Evolutionary conservation across 2,113 vertebrate genomes (phyloP), one percentile per base, ranked within the genome.

Genomic region (Petrocephalus zakoni): DNA sequence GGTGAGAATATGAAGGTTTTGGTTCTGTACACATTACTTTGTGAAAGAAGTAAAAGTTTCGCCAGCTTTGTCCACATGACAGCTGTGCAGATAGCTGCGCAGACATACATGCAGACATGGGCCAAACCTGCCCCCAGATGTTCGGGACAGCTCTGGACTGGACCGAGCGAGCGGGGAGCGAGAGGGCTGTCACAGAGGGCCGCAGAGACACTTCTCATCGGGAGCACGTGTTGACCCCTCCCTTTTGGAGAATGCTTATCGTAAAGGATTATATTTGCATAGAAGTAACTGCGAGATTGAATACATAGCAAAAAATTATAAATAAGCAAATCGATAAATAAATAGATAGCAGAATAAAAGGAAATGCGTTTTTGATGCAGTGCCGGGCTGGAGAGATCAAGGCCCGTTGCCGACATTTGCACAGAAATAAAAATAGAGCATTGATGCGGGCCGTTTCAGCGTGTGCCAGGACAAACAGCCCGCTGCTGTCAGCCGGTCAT

Each of bases 371-470:
- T 55, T 86, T 86, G 7, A 86, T 86, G 46, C 1, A 53, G 51
- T 46, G 5, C 25, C 25, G 25, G 29, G 29, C 15, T 17, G 84
- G 25, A 8, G 51, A 86, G 84, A 86, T 86, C 84, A 86, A 86
- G 84, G 84, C 11, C 8, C 51, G 56, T 86, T 52, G 29, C n/a
- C 9, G 52, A 56, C 52, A 86, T 86, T 86, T 55, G 84, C 25
- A 55, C 17, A 55, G 25, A 7, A 56, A 86, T 34, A 86, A 86
- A 86, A 86, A 86, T 86, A 86, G 52, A 56, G 29, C 84, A 56
- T 19, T 29, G 84, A 55, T 46, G 11, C 15, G 52, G 29, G 5
- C 1, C 29, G 25, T 55, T 86, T 86, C 52, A 86, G 19, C 29
- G 4, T 0, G 25, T 2, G 51, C 84, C 84, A 86, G 56, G 52